These are phyloP conservation scores for Rhagium mordax DNA, from an alignment of 2,888 invertebrate species.

Conservation along the genomic window DNA sequence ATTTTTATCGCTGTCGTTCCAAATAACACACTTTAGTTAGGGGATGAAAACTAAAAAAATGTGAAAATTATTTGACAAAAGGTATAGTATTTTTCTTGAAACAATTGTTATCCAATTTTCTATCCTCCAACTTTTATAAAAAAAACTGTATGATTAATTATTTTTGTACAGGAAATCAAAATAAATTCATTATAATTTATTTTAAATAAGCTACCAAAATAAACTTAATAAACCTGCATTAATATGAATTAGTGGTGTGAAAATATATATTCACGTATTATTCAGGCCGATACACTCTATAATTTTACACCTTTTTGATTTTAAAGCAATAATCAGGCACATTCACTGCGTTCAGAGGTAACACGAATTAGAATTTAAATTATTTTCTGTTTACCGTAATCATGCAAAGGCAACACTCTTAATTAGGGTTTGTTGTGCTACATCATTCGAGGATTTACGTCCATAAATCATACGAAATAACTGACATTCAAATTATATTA, in stretches of 20 bases:
- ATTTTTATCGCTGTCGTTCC: no score
- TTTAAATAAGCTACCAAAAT: not conserved
- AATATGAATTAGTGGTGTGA: not conserved
- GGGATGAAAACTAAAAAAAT: no score
- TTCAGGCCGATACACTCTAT: not conserved
- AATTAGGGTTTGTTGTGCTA: conserved; percentile 7
- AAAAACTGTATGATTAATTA: no score
- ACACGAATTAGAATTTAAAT: conserved; percentile 19
- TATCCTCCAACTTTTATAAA: no score
- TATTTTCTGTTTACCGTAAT: conserved; percentile 18
- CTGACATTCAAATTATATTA: conserved; percentile 19
- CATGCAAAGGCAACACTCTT: conserved; percentile 22
- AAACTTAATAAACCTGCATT: not conserved
- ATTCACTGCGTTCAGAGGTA: not conserved
- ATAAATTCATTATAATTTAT: not conserved
- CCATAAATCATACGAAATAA: conserved; percentile 17
- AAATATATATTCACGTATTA: not conserved
- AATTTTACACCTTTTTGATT: conserved; percentile 20
- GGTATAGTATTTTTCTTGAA: no score
- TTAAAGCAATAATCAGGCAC: not conserved
- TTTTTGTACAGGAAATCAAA: not conserved
- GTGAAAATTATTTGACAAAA: no score
- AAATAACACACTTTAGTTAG: no score
- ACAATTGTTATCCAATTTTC: no score
- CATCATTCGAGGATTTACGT: conserved; percentile 19